Evolutionary conservation across 2,113 vertebrate genomes (phyloP).

Genomic region (Erythrolamprus reginae): DNA sequence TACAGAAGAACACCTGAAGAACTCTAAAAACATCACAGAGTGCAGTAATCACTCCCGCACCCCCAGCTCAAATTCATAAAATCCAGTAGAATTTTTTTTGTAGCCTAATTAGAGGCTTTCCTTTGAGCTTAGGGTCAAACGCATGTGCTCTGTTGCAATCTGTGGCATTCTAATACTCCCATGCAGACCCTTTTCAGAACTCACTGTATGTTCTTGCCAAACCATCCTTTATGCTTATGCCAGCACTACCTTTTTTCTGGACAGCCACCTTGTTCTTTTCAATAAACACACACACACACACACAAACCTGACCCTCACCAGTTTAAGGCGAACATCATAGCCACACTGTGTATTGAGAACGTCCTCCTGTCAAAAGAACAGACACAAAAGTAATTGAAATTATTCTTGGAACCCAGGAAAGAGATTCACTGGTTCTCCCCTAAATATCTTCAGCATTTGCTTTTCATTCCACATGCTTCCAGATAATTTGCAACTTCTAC

Average conservation of each 20-base stretch:
- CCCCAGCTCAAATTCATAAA: neutral
- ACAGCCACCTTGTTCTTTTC: neutral
- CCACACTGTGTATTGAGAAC: slow-evolving; percentile 90
- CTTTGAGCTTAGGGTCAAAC: neutral
- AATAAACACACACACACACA: too few species aligned
- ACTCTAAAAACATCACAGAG: neutral
- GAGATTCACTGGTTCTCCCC: too few species aligned
- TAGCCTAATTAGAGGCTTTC: neutral
- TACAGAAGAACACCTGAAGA: neutral
- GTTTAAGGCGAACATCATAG: slow-evolving; percentile 81
- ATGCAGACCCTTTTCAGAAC: neutral
- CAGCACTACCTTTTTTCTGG: neutral
- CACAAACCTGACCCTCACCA: slow-evolving; percentile 63
- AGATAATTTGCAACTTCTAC: neutral
- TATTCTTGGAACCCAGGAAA: neutral
- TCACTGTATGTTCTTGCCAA: neutral
- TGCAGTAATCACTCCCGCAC: neutral
- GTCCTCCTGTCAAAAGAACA: slow-evolving; percentile 71
- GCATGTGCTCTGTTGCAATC: neutral
- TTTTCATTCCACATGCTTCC: neutral
- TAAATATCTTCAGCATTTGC: neutral
- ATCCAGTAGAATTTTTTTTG: neutral
- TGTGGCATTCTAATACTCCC: neutral
- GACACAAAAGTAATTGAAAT: neutral
- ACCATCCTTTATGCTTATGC: neutral